Evolutionary conservation across 1,140 invertebrate genomes (phyloP), one percentile per base, ranked within the genome.

Genomic region (Anadara kagoshimensis): DNA sequence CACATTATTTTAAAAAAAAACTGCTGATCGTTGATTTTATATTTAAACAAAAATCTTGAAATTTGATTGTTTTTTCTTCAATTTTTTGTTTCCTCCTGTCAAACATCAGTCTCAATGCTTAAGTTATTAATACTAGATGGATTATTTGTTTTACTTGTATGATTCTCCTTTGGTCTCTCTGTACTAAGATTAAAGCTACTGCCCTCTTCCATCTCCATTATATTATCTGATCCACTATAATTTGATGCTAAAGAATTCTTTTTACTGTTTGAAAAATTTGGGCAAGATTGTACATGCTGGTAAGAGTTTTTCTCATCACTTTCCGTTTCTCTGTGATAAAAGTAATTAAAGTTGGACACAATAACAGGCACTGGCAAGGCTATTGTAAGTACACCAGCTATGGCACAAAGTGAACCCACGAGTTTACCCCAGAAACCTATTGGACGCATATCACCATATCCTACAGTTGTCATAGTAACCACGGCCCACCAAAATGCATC

Each of bases 261-360:
- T 78, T 87, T 83, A 49, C 73, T 75, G 72, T 83, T 76, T 41
- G 82, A 78, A 67, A 83, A 89, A 73, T 86, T 88, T 29, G 87
- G 84, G 80, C 87, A 89, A 56, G 86, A 85, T 74, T 87, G 87
- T 12, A 89, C 87, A 81, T 89, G 88, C 41, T 85, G 84, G 73
- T 86, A 87, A 43, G 74, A 79, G 43, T 83, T 78, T 71, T 85
- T 86, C 63, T 88, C 86, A 62, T 85, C 84, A 76, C 97, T 97
- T 91, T 99, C 97, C 83, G 96, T 98, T 92, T 99, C 98, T 88
- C 97, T 94, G 91, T 99, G 97, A 93, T 99, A 99, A 93, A 99
- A 99, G 92, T 99, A 99, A 91, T 99, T 99, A 93, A 99, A 99
- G 92, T 99, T 99, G 90, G 97, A 98, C 81, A 99, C 98, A 91